phyloP scores from a whole-genome alignment of 2,888 invertebrate species.

The Belgica antarctica region DNA sequence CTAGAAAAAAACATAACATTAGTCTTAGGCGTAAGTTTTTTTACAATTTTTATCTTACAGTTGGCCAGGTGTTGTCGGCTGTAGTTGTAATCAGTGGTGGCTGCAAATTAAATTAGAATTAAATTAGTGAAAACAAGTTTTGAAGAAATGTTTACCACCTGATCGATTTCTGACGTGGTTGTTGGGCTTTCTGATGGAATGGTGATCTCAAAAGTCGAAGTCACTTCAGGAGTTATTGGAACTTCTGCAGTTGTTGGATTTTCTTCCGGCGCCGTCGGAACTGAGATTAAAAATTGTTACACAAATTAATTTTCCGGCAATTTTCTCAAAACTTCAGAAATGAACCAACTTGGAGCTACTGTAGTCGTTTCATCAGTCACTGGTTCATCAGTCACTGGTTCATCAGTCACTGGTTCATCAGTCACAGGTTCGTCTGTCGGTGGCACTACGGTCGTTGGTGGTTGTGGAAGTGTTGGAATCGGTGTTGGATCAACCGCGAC shows the following conservation, averaged over 20 bases:
- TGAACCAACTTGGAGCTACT: no score
- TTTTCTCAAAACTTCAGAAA: no score
- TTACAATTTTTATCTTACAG: constrained; percentile 44
- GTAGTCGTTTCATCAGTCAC: no score
- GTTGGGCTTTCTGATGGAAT: neutral
- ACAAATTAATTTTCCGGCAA: no score
- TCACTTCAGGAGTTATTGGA: neutral
- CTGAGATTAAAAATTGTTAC: no score
- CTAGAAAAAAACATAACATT: constrained; percentile 8
- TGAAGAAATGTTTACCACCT: no score
- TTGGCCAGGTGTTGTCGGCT: neutral
- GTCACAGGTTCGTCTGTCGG: constrained; percentile 40
- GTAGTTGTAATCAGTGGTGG: neutral
- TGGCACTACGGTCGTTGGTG: constrained; percentile 43
- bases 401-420: no score
- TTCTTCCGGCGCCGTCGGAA: neutral
- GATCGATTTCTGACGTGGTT: no score
- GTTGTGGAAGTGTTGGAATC: neutral
- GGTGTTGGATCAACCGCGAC: constrained; percentile 6
- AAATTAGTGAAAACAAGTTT: no score
- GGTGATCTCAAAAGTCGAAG: neutral
- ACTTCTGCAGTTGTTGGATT: neutral
- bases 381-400: no score
- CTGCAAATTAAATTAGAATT: neutral
- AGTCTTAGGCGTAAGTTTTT: constrained; percentile 46